Evolutionary conservation across 2,113 vertebrate genomes (phyloP).

Genomic region (Lethenteron camtschaticum): DNA sequence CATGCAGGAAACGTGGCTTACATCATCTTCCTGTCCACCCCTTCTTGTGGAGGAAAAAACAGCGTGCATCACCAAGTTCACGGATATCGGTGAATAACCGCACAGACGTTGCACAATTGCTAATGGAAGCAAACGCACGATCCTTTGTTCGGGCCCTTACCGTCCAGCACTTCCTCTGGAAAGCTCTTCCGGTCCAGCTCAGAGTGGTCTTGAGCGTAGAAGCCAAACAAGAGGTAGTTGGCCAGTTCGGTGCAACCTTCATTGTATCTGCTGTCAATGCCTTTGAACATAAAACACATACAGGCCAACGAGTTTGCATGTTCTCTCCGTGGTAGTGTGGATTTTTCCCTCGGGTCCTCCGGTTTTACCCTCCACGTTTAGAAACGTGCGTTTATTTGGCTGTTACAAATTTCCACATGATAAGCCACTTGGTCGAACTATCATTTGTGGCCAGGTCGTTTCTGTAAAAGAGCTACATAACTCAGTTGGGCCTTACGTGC

Average conservation of each 20-base stretch:
- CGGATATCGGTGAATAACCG: too few relatives aligned
- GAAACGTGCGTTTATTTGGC: neutral
- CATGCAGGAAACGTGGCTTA: too few relatives aligned
- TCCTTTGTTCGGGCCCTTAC: constrained; percentile 20
- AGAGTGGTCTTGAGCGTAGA: constrained; percentile 46
- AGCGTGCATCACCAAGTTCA: too few relatives aligned
- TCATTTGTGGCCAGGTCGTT: neutral
- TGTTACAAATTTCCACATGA: neutral
- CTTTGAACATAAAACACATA: constrained; percentile 22
- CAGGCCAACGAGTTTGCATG: neutral
- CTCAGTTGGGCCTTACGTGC: too few relatives aligned
- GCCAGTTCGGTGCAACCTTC: constrained; percentile 77
- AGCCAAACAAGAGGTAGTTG: constrained; percentile 65
- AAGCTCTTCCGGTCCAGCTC: constrained; percentile 48
- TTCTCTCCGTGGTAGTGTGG: neutral
- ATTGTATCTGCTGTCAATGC: constrained; percentile 87
- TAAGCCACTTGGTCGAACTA: neutral
- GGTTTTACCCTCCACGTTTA: neutral
- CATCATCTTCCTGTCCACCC: too few relatives aligned
- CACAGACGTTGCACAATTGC: too few relatives aligned
- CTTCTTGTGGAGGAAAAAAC: too few relatives aligned
- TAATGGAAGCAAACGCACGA: too few relatives aligned
- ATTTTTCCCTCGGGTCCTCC: neutral
- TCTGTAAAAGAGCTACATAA: too few relatives aligned
- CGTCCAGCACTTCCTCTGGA: constrained; percentile 74